phyloP scores from a whole-genome alignment of 2,888 invertebrate genomes.

The Pharmacophagus antenor region DNA sequence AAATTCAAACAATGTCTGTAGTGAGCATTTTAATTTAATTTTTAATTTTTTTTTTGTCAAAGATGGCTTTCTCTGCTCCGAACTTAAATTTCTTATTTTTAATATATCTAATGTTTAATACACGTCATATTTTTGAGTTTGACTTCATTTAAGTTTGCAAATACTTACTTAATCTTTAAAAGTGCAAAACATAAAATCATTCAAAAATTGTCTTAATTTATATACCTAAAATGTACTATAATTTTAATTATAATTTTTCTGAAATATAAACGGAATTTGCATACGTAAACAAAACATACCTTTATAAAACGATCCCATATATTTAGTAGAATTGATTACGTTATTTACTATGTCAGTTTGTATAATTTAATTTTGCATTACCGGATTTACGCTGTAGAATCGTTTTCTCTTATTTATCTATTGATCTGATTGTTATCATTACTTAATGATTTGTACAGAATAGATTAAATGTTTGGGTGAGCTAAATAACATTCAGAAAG shows the following conservation, averaged over 20 bases:
- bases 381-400: conserved; percentile 28
- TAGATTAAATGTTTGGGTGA: neutral
- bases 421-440: conserved; percentile 19
- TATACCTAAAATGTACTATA: too few relatives aligned
- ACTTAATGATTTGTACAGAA: conserved; percentile 6
- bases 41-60: neutral
- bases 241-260: too few relatives aligned
- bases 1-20: neutral
- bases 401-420: conserved; percentile 21
- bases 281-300: neutral
- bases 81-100: neutral
- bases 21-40: neutral
- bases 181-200: too few relatives aligned
- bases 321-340: conserved; percentile 7
- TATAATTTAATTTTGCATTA: conserved; percentile 19
- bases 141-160: too few relatives aligned
- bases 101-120: too few relatives aligned
- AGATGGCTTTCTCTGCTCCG: too few relatives aligned
- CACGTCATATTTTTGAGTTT: too few relatives aligned
- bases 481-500: neutral
- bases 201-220: too few relatives aligned
- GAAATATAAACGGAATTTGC: too few relatives aligned
- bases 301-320: neutral
- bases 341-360: conserved; percentile 21
- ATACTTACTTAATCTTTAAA: too few relatives aligned